Evolutionary conservation across 30 jellyfish, hydroid and myxozoan species (phyloP).

Genomic region (Pseudorhiza aurosa): DNA sequence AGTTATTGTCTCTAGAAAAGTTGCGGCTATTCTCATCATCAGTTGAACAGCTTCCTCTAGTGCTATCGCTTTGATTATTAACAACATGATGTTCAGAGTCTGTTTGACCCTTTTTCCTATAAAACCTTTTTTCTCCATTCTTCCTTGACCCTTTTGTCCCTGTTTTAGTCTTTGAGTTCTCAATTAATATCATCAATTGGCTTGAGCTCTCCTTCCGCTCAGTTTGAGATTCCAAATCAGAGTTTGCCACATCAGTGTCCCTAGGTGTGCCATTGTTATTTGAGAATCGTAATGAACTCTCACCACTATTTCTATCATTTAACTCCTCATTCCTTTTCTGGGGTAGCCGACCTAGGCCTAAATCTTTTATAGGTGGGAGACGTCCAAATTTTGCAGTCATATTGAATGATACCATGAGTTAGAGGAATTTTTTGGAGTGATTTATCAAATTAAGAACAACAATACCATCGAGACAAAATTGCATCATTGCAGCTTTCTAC

Average conservation of each 20-base stretch:
- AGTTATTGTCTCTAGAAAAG: background rate
- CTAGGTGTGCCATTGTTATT: background rate
- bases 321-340: background rate
- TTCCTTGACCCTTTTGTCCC: background rate
- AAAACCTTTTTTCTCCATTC: background rate
- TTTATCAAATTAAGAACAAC: background rate
- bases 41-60: no score
- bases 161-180: background rate
- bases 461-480: no score
- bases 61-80: background rate
- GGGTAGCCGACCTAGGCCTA: constrained; percentile 25
- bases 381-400: constrained; percentile 22
- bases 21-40: background rate
- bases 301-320: background rate
- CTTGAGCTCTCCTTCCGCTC: background rate
- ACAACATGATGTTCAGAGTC: background rate
- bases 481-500: no score
- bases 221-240: constrained; percentile 2
- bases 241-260: background rate
- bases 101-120: background rate
- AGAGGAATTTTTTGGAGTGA: background rate
- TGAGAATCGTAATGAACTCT: background rate
- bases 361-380: constrained; percentile 61
- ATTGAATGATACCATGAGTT: background rate
- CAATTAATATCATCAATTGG: background rate